Base-by-base conservation (phyloP, 2,113 vertebrate genomes). In the Perca schrenkii region DNA sequence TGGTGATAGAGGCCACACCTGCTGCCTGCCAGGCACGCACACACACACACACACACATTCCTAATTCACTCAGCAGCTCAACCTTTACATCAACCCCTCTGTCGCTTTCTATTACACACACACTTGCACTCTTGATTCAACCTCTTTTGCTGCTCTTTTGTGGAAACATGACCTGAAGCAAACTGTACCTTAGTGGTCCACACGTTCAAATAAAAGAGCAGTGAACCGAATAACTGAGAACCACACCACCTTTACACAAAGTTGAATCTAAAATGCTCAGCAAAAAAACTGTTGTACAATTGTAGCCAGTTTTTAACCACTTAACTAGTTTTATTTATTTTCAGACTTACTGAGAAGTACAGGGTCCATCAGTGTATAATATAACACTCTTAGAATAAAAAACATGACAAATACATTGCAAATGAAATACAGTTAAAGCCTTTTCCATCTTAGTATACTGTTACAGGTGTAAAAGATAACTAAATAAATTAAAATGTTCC, bases 1-100 rank as follows among this genome's bases (percentile, higher is more conserved):
- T 77, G 79, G 70, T 63, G 85, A 85, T 28, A 63, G 80, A 87
- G 71, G 86, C 85, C 84, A 82, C 94, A 94, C 91, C 91, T 93
- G 91, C 88, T 84, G 77, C 68, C 74, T 28, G 31, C 63, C 76
- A 47, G 21, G 13, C 12, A 40, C 62, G 60, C 50, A 64, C 50
- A 64, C 52, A 80, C 79, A 74, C 12, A 40, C 62, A 63, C 50
- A 64, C 50, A 64, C 52, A 80, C 79, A 74, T 17, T 71, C 74
- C 67, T 60, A 43, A 78, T 64, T 82, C 61, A 65, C 79, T 25
- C 69, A 50, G 80, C 68, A 80, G 82, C 66, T 68, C 54, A 73
- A 74, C 57, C 67, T 74, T 69, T 77, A 40, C 50, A 63, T 67
- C 47, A 47, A 14, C 65, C 47, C 46, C 60, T 13, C 68, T 68